These are phyloP conservation scores for Poeciliopsis gracilis DNA, from an alignment of 2,797 vertebrate genomes.

Conservation along the genomic window DNA sequence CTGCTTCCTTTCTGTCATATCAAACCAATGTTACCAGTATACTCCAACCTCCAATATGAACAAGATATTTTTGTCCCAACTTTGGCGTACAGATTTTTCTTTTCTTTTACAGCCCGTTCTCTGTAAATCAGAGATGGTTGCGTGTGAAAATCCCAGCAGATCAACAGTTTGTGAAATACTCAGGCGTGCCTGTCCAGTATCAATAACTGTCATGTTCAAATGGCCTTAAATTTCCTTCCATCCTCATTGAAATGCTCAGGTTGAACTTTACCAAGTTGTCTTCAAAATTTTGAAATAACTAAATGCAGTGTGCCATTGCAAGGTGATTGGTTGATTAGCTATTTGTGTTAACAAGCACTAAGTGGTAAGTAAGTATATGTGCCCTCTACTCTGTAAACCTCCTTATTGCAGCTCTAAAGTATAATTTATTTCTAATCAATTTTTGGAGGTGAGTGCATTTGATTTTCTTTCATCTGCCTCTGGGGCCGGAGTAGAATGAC, in stretches of 20 bases:
- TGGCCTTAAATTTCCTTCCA: background rate
- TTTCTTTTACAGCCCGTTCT: background rate
- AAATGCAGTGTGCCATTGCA: background rate
- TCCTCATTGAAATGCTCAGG: background rate
- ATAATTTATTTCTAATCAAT: conserved; percentile 4
- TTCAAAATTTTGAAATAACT: background rate
- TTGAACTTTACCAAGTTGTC: background rate
- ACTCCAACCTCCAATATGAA: background rate
- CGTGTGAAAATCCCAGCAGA: background rate
- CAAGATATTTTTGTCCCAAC: background rate
- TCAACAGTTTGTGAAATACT: background rate
- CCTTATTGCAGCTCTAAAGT: background rate
- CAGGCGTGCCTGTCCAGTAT: background rate
- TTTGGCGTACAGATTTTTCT: background rate
- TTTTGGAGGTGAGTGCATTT: background rate
- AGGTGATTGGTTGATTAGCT: background rate
- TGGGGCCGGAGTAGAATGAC: background rate
- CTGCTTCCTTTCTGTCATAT: background rate
- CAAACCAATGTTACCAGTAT: background rate
- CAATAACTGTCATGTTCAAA: background rate
- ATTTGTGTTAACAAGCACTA: background rate
- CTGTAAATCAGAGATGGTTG: background rate
- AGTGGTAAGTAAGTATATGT: background rate
- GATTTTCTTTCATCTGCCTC: background rate
- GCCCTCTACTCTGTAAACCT: background rate